Conservation (phyloP, 2,797 vertebrate species). For the Aotus griseimembra region DNA sequence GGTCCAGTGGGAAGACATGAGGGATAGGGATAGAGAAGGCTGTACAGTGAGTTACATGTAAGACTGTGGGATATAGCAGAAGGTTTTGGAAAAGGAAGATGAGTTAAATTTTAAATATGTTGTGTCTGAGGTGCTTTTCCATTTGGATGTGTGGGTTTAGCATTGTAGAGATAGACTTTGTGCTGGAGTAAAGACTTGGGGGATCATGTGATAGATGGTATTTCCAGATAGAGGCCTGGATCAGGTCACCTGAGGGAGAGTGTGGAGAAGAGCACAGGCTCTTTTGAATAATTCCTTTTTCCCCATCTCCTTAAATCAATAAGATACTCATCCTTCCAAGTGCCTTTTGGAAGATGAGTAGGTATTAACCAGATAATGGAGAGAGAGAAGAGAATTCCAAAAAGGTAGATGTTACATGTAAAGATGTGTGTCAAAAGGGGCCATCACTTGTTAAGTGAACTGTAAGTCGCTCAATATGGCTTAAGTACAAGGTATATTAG, state of each 20-base stretch:
- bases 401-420: not conserved
- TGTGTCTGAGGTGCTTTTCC: not conserved
- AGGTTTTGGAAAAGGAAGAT: not conserved
- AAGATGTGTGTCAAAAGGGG: not conserved
- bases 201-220: not conserved
- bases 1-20: not conserved
- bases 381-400: not conserved
- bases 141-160: not conserved
- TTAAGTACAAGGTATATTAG: not conserved
- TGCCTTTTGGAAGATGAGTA: not conserved
- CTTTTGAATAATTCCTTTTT: not conserved
- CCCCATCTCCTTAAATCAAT: not conserved
- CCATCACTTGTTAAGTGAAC: not conserved
- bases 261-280: not conserved
- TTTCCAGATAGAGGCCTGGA: not conserved
- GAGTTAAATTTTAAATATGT: not conserved
- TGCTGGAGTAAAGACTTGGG: not conserved
- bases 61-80: not conserved
- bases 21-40: not conserved
- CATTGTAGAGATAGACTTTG: not conserved
- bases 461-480: not conserved
- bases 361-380: accelerated
- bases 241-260: not conserved
- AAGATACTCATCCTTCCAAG: not conserved
- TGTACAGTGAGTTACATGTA: not conserved